Evolutionary conservation across 2,797 vertebrate genomes (phyloP), one percentile per base, ranked within the genome.

Genomic region (Discoglossus pictus): DNA sequence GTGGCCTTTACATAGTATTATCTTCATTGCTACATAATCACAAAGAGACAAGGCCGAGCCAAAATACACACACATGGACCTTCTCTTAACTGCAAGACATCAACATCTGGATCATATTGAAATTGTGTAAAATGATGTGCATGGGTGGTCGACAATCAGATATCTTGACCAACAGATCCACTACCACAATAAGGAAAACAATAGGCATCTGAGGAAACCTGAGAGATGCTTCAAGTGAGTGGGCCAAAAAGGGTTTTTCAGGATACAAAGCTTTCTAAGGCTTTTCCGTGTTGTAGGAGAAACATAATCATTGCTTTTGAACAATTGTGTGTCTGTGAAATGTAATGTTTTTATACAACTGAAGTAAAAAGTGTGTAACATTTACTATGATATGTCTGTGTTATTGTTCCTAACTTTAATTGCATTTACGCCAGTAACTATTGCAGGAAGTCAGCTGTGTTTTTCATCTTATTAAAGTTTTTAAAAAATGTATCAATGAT

Each of bases 131-230:
- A 51, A 50, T 56, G 27, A 4, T 31, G 51, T 46, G 44, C 42
- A 35, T 65, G 63, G 63, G 63, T 65, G 63, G 51, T 36, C 52
- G 10, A 11, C n/a, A n/a, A n/a, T n/a, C n/a, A 10, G 31, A 55
- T 31, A 40, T 56, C 51, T 9, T 25, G 17, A 39, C 40, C 52
- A 47, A 35, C 18, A 46, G 7, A 31, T 44, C 25, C n/a, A 12
- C 13, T 25, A 15, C 27, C 13, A 17, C 48, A 46, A 54, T 36
- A 35, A 31, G 8, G 11, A 64, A 27, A 54, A 42, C 21, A 42
- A 53, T 34, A 17, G 23, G 6, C 13, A 50, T 40, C 21, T 39
- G 36, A 46, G 51, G 39, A 50, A 48, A 48, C 34, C 15, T 18
- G 4, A 31, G 4, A 31, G 27, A 4, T 8, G 4, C 4, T 31